phyloP scores from a whole-genome alignment of 2,888 invertebrate species.

The Meganola albula region DNA sequence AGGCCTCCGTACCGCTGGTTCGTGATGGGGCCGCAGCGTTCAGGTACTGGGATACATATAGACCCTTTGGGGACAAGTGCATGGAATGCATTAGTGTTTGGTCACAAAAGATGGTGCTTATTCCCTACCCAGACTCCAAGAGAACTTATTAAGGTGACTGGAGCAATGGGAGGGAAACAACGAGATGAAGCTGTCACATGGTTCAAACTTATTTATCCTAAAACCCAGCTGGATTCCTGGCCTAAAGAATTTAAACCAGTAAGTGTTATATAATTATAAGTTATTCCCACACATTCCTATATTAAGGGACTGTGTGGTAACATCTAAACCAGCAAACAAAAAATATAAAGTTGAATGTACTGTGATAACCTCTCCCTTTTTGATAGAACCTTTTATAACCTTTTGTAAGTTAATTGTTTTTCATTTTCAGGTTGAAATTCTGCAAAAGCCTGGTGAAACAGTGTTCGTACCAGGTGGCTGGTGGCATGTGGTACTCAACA shows the following conservation, averaged over 20 bases:
- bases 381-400: too few species aligned
- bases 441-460: slow-evolving; percentile 97
- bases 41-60: slow-evolving; percentile 99
- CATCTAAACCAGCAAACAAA: too few species aligned
- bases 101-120: slow-evolving; percentile 98
- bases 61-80: slow-evolving; percentile 99
- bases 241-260: slow-evolving; percentile 93
- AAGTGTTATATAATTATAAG: slow-evolving; percentile 29
- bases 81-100: slow-evolving; percentile 97
- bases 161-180: slow-evolving; percentile 96
- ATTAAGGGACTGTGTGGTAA: too few species aligned
- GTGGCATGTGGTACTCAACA: slow-evolving; percentile 99
- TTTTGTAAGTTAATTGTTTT: neutral
- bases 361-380: too few species aligned
- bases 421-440: slow-evolving; percentile 86
- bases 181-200: slow-evolving; percentile 98
- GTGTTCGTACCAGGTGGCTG: slow-evolving; percentile 99
- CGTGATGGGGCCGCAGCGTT: slow-evolving; percentile 98
- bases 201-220: slow-evolving; percentile 97
- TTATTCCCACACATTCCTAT: too few species aligned
- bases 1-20: slow-evolving; percentile 99
- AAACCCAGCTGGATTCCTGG: slow-evolving; percentile 92
- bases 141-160: slow-evolving; percentile 95
- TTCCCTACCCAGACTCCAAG: slow-evolving; percentile 98
- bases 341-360: too few species aligned